Percentiles rank a stretch among this genome's conserved stretches.
These are phyloP conservation scores for Drosophila rufa DNA, from an alignment of 1,140 invertebrate species.

Conservation along the genomic window DNA sequence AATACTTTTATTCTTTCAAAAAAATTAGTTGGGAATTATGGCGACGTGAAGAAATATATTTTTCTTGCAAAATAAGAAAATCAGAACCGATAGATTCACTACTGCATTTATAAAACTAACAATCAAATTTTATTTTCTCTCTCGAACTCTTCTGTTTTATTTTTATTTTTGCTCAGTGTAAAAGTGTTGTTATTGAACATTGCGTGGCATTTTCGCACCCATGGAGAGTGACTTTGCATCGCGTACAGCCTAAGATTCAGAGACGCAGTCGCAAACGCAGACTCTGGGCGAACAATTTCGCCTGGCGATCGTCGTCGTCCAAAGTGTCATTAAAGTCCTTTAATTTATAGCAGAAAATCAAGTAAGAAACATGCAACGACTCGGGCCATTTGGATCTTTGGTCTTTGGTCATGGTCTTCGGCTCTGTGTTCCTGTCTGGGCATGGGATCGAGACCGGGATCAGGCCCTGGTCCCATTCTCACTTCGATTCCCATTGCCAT, in stretches of 20 bases:
- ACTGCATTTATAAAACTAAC: background rate
- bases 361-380: conserved; percentile 82
- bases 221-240: conserved; percentile 63
- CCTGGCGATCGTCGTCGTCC: conserved; percentile 74
- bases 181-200: conserved; percentile 58
- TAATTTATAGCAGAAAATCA: conserved; percentile 84
- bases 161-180: background rate
- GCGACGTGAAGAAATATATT: too few relatives aligned
- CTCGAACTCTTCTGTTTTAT: fast-evolving
- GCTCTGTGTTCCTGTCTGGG: conserved; percentile 42
- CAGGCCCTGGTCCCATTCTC: conserved; percentile 28
- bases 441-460: conserved; percentile 21
- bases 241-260: conserved; percentile 29
- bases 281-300: conserved; percentile 67
- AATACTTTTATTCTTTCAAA: background rate
- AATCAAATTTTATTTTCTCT: background rate
- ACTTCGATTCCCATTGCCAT: conserved; percentile 8
- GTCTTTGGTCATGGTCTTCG: conserved; percentile 53
- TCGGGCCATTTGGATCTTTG: conserved; percentile 55
- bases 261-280: conserved; percentile 58
- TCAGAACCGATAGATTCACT: background rate
- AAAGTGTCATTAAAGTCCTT: conserved; percentile 83
- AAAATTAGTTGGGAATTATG: background rate
- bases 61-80: background rate
- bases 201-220: conserved; percentile 82